A percentile compares a stretch with the other conserved stretches of the same genome.
Conservation (phyloP, 2,113 vertebrate genomes). For the Thermophis baileyi region DNA sequence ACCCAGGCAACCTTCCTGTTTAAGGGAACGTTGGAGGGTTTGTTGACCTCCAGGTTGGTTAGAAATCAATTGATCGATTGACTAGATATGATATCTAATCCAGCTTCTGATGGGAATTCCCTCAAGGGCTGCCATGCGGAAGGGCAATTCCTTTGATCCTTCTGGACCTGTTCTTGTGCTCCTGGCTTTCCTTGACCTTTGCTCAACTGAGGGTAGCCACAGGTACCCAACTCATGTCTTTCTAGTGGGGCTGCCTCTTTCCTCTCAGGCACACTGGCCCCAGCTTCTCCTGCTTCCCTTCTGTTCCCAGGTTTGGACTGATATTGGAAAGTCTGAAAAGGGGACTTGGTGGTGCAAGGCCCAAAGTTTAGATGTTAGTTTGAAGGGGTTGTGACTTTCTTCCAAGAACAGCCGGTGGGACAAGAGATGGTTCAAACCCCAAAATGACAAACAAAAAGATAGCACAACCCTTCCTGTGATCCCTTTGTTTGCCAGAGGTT, state of each 20-base stretch:
- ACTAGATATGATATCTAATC: neutral
- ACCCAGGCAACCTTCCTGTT: neutral
- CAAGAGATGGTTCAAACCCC: no score
- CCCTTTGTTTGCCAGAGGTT: neutral
- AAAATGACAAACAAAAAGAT: neutral
- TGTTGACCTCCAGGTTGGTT: neutral
- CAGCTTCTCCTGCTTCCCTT: no score
- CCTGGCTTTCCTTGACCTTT: neutral
- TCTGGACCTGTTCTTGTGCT: neutral
- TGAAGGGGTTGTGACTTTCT: no score
- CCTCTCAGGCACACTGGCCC: no score
- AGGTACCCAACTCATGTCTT: no score
- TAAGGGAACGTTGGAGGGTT: neutral
- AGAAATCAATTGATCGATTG: neutral
- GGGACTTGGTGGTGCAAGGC: no score
- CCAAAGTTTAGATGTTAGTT: no score
- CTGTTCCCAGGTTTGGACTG: no score
- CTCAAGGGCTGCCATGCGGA: neutral
- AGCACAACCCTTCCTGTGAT: neutral
- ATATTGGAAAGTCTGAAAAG: no score
- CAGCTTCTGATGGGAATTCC: neutral
- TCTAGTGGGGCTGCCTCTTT: no score
- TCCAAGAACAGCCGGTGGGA: no score
- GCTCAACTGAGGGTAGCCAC: neutral
- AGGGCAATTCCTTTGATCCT: neutral